Evolutionary conservation across 2,888 invertebrate genomes (phyloP), one percentile per base, ranked within the genome.

Genomic region (Poecilobothrus nobilitatus): DNA sequence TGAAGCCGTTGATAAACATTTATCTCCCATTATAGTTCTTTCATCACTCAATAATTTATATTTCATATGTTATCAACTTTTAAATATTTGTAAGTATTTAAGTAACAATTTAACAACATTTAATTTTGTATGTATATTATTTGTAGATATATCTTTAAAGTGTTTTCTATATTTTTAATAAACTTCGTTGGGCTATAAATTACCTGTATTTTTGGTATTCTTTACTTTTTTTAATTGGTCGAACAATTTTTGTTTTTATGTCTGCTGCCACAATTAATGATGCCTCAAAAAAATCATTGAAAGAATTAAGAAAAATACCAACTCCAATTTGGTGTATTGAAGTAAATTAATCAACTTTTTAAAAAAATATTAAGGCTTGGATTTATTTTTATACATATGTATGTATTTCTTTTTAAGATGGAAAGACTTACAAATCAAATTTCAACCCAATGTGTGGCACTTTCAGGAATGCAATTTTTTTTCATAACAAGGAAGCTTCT

Each of bases 21-120:
- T 91, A 22, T 87, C 89, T n/a, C 83, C 84, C 37, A 82, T 91
- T 44, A 85, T 91, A n/a, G 78, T 90, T 0, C 78, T 91, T 10
- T 90, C 90, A 0, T 89, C 88, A 74, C 82, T 86, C 22, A 90
- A 87, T 73, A 90, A 91, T 78, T 84, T 91, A 64, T 91, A 88
- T 77, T 91, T 91, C 76, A 88, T 91, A 71, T 91, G 91, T 75
- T 83, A 88, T 68, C 91, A 91, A 75, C 82, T 91, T 41, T 87
- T 89, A 72, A 84, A 88, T 75, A 75, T 80, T 66, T 81, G 81
- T 72, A 79, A 80, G 81, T 81, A 70, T 77, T 77, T 75, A 8
- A 27, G n/a, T n/a, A n/a, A n/a, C n/a, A n/a, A n/a, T n/a, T n/a
- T n/a, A n/a, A n/a, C n/a, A n/a, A n/a, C n/a, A n/a, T n/a, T n/a